phyloP scores from a whole-genome alignment of 92 coral and sea anemone genomes.

The Epizoanthus scotinus region DNA sequence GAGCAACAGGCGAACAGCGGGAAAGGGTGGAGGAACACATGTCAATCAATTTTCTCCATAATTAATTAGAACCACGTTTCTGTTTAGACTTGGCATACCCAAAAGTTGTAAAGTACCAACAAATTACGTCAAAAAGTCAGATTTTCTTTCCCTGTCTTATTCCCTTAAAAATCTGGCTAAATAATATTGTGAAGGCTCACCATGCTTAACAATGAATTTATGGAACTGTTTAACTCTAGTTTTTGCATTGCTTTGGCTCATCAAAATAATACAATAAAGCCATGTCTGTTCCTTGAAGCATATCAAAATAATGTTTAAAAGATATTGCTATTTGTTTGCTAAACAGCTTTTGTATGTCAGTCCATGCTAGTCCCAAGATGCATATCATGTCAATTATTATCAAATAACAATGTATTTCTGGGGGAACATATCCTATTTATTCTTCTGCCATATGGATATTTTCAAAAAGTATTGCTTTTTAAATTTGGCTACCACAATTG shows the following conservation, averaged over 20 bases:
- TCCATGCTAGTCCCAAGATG: not conserved
- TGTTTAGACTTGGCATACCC: constrained; percentile 4
- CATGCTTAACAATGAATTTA: too few species aligned
- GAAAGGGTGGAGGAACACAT: not conserved
- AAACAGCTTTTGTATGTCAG: constrained; percentile 23
- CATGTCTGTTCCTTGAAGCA: not conserved
- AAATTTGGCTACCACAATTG: not conserved
- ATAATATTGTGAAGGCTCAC: not conserved
- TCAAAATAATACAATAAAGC: not conserved
- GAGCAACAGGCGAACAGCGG: constrained; percentile 14
- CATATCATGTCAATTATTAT: not conserved
- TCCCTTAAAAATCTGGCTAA: not conserved
- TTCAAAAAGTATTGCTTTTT: not conserved
- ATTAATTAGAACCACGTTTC: constrained; percentile 26
- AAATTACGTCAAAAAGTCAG: not conserved
- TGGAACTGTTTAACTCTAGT: not conserved
- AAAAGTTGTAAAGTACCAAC: not conserved
- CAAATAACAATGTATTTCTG: not conserved
- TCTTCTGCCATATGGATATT: not conserved
- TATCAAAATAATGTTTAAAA: constrained; percentile 2
- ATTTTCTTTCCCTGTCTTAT: not conserved
- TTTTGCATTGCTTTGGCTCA: too few species aligned
- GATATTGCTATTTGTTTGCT: constrained; percentile 11
- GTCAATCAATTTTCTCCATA: constrained; percentile 27
- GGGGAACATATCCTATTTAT: not conserved